Base-by-base conservation (phyloP, 2,113 vertebrate genomes). In the Scortum barcoo region DNA sequence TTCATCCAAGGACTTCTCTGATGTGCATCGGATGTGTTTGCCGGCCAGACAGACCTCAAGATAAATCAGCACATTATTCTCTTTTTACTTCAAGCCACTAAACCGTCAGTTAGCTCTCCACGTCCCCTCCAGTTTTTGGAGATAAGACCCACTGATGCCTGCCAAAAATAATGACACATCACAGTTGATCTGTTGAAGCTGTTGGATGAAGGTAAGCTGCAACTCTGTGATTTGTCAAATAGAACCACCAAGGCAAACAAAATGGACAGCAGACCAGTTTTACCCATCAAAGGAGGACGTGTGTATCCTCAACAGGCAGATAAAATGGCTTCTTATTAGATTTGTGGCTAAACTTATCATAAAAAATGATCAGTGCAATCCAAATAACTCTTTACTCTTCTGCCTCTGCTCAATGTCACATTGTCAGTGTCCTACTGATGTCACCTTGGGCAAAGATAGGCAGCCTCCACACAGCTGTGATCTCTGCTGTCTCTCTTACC, bases 391-490 rank as follows among this genome's bases (percentile, higher is more conserved):
- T 22, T 42, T 53, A 36, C 30, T 48, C 58, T 53, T 19, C n/a
- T 60, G 33, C 60, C 24, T 42, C 42, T 72, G 62, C 63, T 71
- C 76, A 83, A 65, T 76, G 75, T 79, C 77, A 87, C 61, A 67
- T n/a, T 74, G 53, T 78, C 75, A 81, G 53, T 46, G 42, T 76
- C 81, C 67, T 24, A 22, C 17, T 75, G 72, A 76, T 90, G 86
- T 93, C 90, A 92, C 92, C 89, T 92, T 92, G 90, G 81, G 62
- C 65, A 81, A 69, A 88, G 61, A 68, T 7, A 80, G 66, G 65
- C 73, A 71, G 62, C 69, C 48, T 61, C 56, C 48, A 50, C 61
- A 69, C 60, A 82, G 76, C 85, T 86, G 62, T 76, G 70, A 72
- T 83, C 61, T 81, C 74, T 75, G 80, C 42, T 78, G 78, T 73